These are phyloP conservation scores for Thunnus albacares DNA, from an alignment of 2,797 vertebrate species.

Conservation along the genomic window DNA sequence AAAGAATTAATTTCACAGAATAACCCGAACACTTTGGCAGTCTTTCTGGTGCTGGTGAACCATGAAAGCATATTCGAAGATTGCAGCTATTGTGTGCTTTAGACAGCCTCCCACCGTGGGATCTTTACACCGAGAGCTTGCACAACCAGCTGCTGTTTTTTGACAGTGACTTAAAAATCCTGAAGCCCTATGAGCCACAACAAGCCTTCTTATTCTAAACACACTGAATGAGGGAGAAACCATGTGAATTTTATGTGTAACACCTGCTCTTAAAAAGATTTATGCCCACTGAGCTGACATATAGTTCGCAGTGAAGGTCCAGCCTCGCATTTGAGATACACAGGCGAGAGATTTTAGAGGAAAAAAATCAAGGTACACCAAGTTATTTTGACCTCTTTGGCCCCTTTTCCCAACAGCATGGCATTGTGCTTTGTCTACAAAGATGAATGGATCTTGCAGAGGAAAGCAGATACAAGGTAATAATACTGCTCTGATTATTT, in stretches of 20 bases:
- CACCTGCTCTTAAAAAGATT: slow-evolving; percentile 74
- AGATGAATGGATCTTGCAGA: slow-evolving; percentile 69
- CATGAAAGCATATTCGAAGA: slow-evolving; percentile 48
- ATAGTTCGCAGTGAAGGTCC: slow-evolving; percentile 43
- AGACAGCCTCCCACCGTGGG: slow-evolving; percentile 35
- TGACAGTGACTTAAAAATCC: slow-evolving; percentile 49
- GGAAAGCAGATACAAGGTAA: slow-evolving; percentile 74
- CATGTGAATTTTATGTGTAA: slow-evolving; percentile 46
- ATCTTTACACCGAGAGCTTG: slow-evolving; percentile 21
- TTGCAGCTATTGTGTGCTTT: slow-evolving; percentile 48
- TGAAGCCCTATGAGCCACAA: slow-evolving; percentile 46
- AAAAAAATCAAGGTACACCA: slow-evolving; percentile 24
- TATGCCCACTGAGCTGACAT: slow-evolving; percentile 47
- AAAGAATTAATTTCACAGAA: slow-evolving; percentile 52
- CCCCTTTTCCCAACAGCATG: slow-evolving; percentile 49
- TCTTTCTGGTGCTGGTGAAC: slow-evolving; percentile 28
- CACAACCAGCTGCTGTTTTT: slow-evolving; percentile 51
- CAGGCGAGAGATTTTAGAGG: slow-evolving; percentile 23
- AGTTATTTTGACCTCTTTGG: slow-evolving; percentile 62
- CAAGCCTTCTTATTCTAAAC: slow-evolving; percentile 20
- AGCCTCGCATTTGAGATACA: slow-evolving; percentile 20
- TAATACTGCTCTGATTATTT: slow-evolving; percentile 74
- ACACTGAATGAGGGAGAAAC: background rate
- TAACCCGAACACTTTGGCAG: slow-evolving; percentile 18
- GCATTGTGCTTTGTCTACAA: slow-evolving; percentile 66